phyloP scores from a whole-genome alignment of 2,113 vertebrate species.

The Ovis aries region DNA sequence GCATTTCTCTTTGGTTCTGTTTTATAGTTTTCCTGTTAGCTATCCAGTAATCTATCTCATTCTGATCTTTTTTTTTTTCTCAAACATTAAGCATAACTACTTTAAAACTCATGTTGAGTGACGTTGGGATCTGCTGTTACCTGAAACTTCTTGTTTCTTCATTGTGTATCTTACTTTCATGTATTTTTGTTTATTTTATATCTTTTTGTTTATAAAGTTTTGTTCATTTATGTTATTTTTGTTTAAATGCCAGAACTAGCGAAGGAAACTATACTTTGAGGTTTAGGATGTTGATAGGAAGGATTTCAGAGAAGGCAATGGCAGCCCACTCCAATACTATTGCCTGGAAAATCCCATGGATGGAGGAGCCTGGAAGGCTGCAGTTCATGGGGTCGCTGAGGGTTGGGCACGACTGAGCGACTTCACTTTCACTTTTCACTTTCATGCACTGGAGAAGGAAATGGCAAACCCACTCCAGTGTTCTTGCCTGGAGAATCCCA shows the following conservation, averaged over 20 bases:
- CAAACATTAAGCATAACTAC: neutral
- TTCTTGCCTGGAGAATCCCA: too few species aligned
- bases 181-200: neutral
- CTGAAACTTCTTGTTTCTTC: neutral
- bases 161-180: neutral
- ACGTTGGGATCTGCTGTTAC: neutral
- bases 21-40: neutral
- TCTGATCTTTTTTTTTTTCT: slow-evolving; percentile 15
- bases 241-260: neutral
- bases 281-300: neutral
- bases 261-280: neutral
- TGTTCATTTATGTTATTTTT: neutral
- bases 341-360: too few species aligned
- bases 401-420: too few species aligned
- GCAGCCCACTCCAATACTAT: too few species aligned
- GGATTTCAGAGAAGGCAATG: neutral
- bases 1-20: neutral
- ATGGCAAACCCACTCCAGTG: too few species aligned
- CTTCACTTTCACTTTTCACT: too few species aligned
- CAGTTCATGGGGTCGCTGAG: too few species aligned
- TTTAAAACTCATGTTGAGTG: neutral
- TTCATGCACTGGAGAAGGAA: too few species aligned
- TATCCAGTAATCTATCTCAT: neutral
- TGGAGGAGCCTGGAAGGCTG: too few species aligned
- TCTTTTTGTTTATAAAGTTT: neutral